A percentile compares a stretch with the other conserved stretches of the same genome.
phyloP scores from a whole-genome alignment of 2,113 vertebrate genomes.

The Dryoscopus gambensis region DNA sequence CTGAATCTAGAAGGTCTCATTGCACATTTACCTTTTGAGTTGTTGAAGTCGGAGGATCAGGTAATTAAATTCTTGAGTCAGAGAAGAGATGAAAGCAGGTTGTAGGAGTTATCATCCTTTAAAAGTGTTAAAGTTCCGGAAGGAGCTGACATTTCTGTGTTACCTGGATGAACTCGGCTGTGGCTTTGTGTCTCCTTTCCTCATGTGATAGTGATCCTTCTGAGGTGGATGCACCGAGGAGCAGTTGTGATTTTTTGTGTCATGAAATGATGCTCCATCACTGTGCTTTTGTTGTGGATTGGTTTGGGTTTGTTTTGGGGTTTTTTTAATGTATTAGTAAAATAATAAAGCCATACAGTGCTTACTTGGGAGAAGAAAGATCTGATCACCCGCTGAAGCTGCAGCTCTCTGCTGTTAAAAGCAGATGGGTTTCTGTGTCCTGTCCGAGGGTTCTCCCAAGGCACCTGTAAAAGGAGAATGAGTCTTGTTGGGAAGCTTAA shows the following conservation, averaged over 20 bases:
- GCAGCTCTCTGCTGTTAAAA: neutral
- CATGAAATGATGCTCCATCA: neutral
- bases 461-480: neutral
- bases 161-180: neutral
- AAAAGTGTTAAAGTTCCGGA: neutral
- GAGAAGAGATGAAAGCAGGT: neutral
- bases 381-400: neutral
- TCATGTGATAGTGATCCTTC: neutral
- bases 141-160: neutral
- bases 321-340: neutral
- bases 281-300: neutral
- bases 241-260: neutral
- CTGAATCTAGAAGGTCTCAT: neutral
- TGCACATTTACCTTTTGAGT: neutral
- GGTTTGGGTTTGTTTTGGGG: neutral
- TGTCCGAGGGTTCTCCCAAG: neutral
- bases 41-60: neutral
- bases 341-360: neutral
- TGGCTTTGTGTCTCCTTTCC: neutral
- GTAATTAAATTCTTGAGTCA: neutral
- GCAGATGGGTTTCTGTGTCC: neutral
- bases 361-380: neutral
- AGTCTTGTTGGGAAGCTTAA: neutral
- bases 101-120: neutral
- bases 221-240: neutral